Base-by-base conservation (phyloP, 37 sponge, comb jelly and placozoan species). In the Amphimedon queenslandica region DNA sequence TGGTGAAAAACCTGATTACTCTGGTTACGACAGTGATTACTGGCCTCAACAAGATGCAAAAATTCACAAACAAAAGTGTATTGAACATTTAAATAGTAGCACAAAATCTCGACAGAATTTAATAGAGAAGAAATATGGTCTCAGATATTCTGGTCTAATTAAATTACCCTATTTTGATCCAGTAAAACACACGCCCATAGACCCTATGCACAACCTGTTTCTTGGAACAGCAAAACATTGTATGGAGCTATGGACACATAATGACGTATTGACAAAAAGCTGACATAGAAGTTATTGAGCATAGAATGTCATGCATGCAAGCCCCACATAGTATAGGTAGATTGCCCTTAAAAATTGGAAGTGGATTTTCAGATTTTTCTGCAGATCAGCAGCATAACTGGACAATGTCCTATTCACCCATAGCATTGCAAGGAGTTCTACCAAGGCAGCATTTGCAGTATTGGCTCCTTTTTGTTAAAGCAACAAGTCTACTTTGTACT, bases 311-410 rank as follows among this genome's bases (percentile, higher is more conserved):
- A 29, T 20, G 21, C 18, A n/a, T 77, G 40, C 20, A 11, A 41
- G 4, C 31, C 5, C 79, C 79, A 33, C 6, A 23, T 39, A 60
- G 38, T 35, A 38, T n/a, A n/a, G n/a, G n/a, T n/a, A n/a, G n/a
- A n/a, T 74, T 27, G 33, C 77, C 77, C 1, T n/a, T 10, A 1
- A 83, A 83, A 60, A 83, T 83, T 51, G 2, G 39, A 11, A 64
- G 72, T 33, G 66, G 67, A 37, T 83, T 83, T 76, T 24, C 72
- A 30, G 55, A 13, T 2, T 83, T 83, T 51, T 76, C 77, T 51
- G 77, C 72, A 47, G 73, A 83, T 4, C 72, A 83, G 51, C 76
- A 72, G 77, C 58, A 71, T 51, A 83, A 76, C 47, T 83, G 84
- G 84, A 55, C 55, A 1, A 33, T 6, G 3, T 37, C 37, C 13